Evolutionary conservation across 2,888 invertebrate genomes (phyloP), one percentile per base, ranked within the genome.

Genomic region (Eupithecia abbreviata): DNA sequence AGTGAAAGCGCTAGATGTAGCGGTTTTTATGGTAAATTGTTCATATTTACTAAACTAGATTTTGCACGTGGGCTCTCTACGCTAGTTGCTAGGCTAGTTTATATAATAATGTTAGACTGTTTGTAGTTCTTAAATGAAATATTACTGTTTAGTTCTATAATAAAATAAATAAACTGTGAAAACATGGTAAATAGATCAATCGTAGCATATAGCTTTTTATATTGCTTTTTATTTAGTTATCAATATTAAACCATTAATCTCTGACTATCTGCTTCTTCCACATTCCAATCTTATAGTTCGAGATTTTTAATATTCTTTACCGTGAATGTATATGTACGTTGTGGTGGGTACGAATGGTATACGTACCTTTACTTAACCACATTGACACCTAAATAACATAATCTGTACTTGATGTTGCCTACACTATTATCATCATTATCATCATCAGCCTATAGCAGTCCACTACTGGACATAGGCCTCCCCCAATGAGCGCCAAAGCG

Each of bases 1-100:
- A 62, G 62, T 62, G 30, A 62, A 62, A 62, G 62, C 62, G 62
- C 62, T 62, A 30, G 62, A 30, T 62, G 62, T 62, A 12, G 62
- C 62, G 62, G 30, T 62, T 62, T 10, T 62, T 62, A 30, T 9
- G 18, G 18, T 18, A 18, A n/a, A 47, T 12, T 3, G 51, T 51
- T 55, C n/a, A 2, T n/a, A n/a, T n/a, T 5, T 15, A 49, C 13
- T 49, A 49, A 13, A 49, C 49, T 13, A 49, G 49, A 13, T 7
- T 49, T 49, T 13, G 13, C 49, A 49, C 3, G 49, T 49, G 4
- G 49, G 49, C 3, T 49, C 13, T 49, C 55, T 30, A 1, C 30
- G 1, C 30, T 30, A 30, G 30, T 30, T 30, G 30, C 30, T 30
- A 30, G 30, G 30, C 30, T 30, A 30, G 30, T 30, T 30, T 30